Evolutionary conservation across 2,888 invertebrate genomes (phyloP), one percentile per base, ranked within the genome.

Genomic region (Aphodius granarius): DNA sequence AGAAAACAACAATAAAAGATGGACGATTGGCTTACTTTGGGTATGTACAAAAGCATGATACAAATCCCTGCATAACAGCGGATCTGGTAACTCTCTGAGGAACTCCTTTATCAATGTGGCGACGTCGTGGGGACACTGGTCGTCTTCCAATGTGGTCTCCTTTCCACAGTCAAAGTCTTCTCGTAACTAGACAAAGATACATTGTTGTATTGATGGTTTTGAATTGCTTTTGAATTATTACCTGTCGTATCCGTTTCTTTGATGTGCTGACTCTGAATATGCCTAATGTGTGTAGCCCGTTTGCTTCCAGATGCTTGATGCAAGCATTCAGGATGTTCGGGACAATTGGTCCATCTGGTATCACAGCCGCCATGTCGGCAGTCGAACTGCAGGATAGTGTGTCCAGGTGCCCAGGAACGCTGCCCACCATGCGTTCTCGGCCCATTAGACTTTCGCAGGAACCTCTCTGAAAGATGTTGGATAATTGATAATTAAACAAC

Each of bases 101-200:
- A 94, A 98, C 88, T 97, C 97, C 86, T 98, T 98, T 43, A 98
- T 91, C 64, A 98, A 89, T 0, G 96, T 95, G 6, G 97, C 97
- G 75, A 97, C 95, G 85, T 98, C 97, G 87, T 98, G 97, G 0
- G 97, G 96, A 87, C 95, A 95, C 82, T 94, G 94, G 68, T 95
- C 94, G 9, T 93, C 90, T 79, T 93, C 94, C 81, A 97, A 89
- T 76, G 91, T 90, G 15, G 91, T 90, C 83, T 93, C 92, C 81
- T 92, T 91, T 17, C 95, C 95, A 78, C 92, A 92, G 88, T 97
- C 96, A 88, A 97, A 96, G 78, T 96, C 96, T 85, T 97, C 97
- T 68, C 96, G 90, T 79, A 97, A 88, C 96, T 97, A 86, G 64
- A 89, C 89, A 76, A 5, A 22, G 64, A 43, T 70, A 72, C 23